Conservation (phyloP, 2,113 vertebrate genomes). For the Stegostoma tigrinum region DNA sequence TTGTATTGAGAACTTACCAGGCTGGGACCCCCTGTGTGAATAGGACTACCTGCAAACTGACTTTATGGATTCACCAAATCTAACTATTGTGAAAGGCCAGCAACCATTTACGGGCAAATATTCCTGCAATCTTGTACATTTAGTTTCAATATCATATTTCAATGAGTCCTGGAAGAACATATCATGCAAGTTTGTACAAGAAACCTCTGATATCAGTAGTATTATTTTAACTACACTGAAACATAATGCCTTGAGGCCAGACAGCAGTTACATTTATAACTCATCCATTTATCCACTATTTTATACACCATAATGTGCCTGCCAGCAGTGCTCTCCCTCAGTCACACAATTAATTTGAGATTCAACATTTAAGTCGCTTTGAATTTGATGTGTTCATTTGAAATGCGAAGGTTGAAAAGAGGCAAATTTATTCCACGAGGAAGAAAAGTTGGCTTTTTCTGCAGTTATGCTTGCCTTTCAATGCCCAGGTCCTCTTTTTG, state of each 20-base stretch:
- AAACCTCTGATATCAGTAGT: neutral
- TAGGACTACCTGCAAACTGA: neutral
- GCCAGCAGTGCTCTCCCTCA: neutral
- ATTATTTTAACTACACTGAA: neutral
- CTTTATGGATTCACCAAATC: neutral
- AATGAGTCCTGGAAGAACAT: neutral
- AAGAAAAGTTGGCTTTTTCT: neutral
- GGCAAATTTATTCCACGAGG: neutral
- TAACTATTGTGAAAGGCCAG: neutral
- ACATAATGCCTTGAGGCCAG: neutral
- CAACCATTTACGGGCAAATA: neutral
- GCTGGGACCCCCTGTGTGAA: too few relatives aligned
- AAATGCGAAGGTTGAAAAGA: neutral
- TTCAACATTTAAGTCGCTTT: neutral
- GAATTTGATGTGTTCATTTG: neutral
- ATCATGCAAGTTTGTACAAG: neutral
- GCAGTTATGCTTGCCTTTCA: neutral
- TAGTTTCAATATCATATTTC: neutral
- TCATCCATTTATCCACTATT: neutral
- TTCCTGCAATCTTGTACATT: neutral
- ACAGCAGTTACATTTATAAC: conserved; percentile 5
- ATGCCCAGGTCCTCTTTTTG: too few relatives aligned
- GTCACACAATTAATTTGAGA: neutral
- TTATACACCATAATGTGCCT: conserved; percentile 10
- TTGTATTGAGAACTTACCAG: neutral